phyloP scores from a whole-genome alignment of 2,888 invertebrate genomes.

The Tortrix viridana region DNA sequence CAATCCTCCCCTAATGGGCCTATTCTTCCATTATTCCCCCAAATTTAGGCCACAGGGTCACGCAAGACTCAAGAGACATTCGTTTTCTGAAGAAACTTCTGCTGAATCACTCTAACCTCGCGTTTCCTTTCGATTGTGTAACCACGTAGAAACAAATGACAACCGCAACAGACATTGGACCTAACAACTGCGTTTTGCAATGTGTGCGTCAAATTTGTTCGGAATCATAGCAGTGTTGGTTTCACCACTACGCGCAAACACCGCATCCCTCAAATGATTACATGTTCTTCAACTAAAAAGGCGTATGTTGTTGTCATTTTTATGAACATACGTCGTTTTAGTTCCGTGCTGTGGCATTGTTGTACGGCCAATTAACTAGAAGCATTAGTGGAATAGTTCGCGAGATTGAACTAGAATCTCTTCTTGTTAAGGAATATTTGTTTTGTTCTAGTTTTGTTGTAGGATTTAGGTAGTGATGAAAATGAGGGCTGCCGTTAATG shows the following conservation, averaged over 20 bases:
- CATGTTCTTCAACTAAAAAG: background rate
- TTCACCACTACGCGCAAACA: too few relatives aligned
- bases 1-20: constrained; percentile 13
- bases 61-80: constrained; percentile 30
- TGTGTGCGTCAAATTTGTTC: too few relatives aligned
- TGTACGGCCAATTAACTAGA: constrained; percentile 27
- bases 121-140: too few relatives aligned
- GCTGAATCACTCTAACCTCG: background rate
- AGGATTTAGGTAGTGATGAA: background rate
- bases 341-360: background rate
- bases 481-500: background rate
- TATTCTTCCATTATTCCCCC: constrained; percentile 16
- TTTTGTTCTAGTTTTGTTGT: constrained; percentile 15
- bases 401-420: constrained; percentile 34
- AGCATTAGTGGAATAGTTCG: constrained; percentile 27
- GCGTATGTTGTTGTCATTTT: background rate
- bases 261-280: too few relatives aligned
- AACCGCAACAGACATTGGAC: too few relatives aligned
- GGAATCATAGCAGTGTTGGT: too few relatives aligned
- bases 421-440: constrained; percentile 34
- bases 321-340: background rate
- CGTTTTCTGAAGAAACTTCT: constrained; percentile 12
- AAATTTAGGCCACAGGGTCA: constrained; percentile 32
- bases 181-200: too few relatives aligned
- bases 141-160: too few relatives aligned